Base-by-base conservation (phyloP, 2,797 vertebrate species). In the Fundulus diaphanus region DNA sequence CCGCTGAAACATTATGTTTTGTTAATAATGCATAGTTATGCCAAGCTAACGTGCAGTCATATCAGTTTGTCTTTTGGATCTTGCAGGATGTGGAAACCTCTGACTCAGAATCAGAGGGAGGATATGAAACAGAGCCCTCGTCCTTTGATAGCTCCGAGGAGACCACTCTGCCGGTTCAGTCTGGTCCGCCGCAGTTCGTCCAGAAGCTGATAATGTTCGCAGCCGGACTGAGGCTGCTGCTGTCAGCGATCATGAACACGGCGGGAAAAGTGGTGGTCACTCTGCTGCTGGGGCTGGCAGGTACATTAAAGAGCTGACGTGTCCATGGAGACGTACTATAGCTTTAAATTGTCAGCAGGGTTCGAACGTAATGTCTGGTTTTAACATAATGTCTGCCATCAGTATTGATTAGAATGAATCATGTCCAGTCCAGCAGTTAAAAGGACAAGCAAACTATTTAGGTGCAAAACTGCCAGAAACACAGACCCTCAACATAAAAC, bases 271-370 rank as follows among this genome's bases (percentile, higher is more conserved):
- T 95, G 52, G 92, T 96, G 75, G 92, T 95, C 35, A 93, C 95
- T 5, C 27, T 96, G 18, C 92, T 96, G 22, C 90, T 96, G 78
- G 95, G 96, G 1, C 68, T 96, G 11, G 94, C 96, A 95, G 96
- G 96, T 96, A 94, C 18, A 16, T 22, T 40, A 69, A 15, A 71
- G 33, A 44, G n/a, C 46, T 56, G 5, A 18, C 72, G 22, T 77
- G 56, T 63, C 44, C 35, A 52, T 18, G 2, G 56, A 51, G 5
- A 46, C 46, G 27, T 54, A 59, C 2, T 51, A 0, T 22, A 51
- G 4, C 20, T 76, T 70, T 49, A 69, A 63, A 77, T 54, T 63
- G 18, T 68, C 20, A 5, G 37, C 35, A 42, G 3, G 22, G 48
- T 18, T 11, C 44, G 31, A 65, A n/a, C 5, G 13, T 63, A 37